These are phyloP conservation scores for Epinotia bilunana DNA, from an alignment of 2,888 invertebrate genomes.

Conservation along the genomic window DNA sequence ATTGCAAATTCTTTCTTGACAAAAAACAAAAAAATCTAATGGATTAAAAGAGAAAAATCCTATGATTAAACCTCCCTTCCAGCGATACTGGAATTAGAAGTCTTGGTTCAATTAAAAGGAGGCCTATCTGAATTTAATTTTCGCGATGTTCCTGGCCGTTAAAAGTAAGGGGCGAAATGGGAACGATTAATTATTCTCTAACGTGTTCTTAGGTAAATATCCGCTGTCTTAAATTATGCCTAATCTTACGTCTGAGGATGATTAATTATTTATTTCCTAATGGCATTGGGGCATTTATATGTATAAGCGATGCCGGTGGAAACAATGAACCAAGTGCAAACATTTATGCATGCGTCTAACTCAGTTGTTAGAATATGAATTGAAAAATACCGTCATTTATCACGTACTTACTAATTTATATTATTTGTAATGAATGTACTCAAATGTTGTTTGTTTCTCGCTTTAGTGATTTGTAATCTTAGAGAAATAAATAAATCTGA, in stretches of 20 bases:
- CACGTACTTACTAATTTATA: no score
- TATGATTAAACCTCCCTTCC: not conserved
- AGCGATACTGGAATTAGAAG: not conserved
- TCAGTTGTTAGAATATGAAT: no score
- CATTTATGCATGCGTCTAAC: no score
- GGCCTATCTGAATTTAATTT: slow-evolving; percentile 14
- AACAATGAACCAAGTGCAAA: no score
- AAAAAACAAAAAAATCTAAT: not conserved
- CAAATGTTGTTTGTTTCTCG: no score
- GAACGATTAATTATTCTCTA: slow-evolving; percentile 40
- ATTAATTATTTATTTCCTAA: slow-evolving; percentile 24
- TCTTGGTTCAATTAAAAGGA: slow-evolving; percentile 33
- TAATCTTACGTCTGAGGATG: slow-evolving; percentile 8
- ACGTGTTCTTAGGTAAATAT: slow-evolving; percentile 27
- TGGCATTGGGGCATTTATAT: not conserved
- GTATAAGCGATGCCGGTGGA: slow-evolving; percentile 6
- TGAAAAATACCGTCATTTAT: no score
- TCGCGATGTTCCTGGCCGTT: slow-evolving; percentile 3
- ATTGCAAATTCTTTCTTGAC: not conserved
- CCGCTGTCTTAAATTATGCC: slow-evolving; percentile 28
- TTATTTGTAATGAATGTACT: no score
- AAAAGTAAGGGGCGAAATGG: slow-evolving; percentile 27
- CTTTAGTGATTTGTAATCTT: no score
- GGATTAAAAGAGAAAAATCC: not conserved
- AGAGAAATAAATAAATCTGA: no score